These are phyloP conservation scores for Xestia c-nigrum DNA, from an alignment of 2,888 invertebrate genomes.

Conservation along the genomic window DNA sequence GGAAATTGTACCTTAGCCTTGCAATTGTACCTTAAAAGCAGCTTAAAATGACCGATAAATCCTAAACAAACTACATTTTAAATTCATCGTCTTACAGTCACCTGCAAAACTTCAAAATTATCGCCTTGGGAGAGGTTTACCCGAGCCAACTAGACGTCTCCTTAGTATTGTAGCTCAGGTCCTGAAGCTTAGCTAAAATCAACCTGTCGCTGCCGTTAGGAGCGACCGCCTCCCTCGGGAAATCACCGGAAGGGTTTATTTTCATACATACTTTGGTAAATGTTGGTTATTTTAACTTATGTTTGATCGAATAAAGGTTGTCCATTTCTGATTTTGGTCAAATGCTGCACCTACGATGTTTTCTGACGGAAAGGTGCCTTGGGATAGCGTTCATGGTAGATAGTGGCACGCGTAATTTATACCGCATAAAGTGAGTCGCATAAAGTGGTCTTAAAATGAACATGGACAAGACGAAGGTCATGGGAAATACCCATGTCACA, in stretches of 20 bases:
- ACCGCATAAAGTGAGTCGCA: not conserved
- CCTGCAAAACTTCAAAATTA: slow-evolving; percentile 25
- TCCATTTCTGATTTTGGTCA: slow-evolving; percentile 16
- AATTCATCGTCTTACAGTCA: slow-evolving; percentile 6
- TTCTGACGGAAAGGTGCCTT: not conserved
- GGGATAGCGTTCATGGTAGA: no score
- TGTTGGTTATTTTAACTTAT: slow-evolving; percentile 24
- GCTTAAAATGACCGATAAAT: not conserved
- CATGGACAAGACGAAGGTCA: no score
- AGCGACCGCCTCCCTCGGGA: slow-evolving; percentile 68
- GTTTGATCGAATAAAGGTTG: slow-evolving; percentile 23
- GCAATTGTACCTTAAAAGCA: not conserved
- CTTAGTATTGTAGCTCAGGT: slow-evolving; percentile 39
- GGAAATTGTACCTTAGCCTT: no score
- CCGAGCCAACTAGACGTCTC: slow-evolving; percentile 24
- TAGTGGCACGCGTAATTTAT: not conserved
- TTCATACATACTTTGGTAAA: slow-evolving; percentile 66
- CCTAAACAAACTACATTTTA: not conserved
- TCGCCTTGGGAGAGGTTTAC: slow-evolving; percentile 23
- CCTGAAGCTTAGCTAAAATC: slow-evolving; percentile 67
- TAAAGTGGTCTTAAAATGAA: no score
- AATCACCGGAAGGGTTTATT: slow-evolving; percentile 73
- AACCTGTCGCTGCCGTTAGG: slow-evolving; percentile 55
- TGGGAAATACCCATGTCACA: no score
- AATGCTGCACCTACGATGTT: not conserved